A percentile compares a stretch with the other conserved stretches of the same genome.
phyloP scores from a whole-genome alignment of 1,140 invertebrate genomes.

The Heliconius melpomene region DNA sequence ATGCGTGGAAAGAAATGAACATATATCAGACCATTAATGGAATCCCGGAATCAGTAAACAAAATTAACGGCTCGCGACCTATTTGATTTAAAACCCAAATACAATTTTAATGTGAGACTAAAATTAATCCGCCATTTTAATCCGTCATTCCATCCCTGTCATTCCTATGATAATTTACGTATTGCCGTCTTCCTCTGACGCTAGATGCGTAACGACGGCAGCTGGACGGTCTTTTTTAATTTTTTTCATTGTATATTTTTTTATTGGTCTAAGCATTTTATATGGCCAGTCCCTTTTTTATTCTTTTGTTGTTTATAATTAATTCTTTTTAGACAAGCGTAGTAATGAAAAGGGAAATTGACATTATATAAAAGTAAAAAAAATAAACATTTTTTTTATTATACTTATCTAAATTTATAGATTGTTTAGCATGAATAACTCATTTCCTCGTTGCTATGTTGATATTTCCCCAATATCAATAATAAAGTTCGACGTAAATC shows the following conservation, averaged over 20 bases:
- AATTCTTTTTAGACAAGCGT: constrained; percentile 32
- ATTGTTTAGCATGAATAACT: too few species aligned
- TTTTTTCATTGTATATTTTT: constrained; percentile 65
- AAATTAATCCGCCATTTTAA: constrained; percentile 72
- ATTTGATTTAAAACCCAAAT: constrained; percentile 63
- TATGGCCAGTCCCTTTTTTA: constrained; percentile 39
- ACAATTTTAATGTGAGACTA: constrained; percentile 68
- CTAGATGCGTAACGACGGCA: constrained; percentile 68
- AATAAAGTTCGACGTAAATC: neutral
- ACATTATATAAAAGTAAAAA: constrained; percentile 5
- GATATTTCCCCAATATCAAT: neutral
- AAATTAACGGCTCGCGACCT: constrained; percentile 62
- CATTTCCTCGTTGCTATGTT: neutral
- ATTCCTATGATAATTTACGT: constrained; percentile 35
- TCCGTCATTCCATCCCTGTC: constrained; percentile 56
- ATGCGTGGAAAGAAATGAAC: neutral
- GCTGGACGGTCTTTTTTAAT: constrained; percentile 71
- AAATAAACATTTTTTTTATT: neutral
- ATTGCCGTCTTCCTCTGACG: constrained; percentile 42
- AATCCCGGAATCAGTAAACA: constrained; percentile 61
- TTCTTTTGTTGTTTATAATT: constrained; percentile 56
- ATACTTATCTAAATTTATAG: neutral
- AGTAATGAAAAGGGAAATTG: neutral
- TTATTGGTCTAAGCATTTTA: constrained; percentile 55
- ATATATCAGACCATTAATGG: constrained; percentile 30